Evolutionary conservation across 2,797 vertebrate species (phyloP), one percentile per base, ranked within the genome.

Genomic region (Ctenosaura bakeri): DNA sequence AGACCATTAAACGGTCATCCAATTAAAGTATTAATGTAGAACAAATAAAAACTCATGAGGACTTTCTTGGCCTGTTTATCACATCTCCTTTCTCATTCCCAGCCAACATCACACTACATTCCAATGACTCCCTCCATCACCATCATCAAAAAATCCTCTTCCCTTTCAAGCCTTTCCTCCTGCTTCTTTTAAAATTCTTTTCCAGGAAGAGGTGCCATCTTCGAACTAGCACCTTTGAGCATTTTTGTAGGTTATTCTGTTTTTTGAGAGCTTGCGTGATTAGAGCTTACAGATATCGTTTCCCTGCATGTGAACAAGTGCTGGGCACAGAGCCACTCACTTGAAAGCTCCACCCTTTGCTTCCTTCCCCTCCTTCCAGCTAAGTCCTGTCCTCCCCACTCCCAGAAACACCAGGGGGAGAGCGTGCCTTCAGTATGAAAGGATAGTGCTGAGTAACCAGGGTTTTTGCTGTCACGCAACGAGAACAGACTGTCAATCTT

Each of bases 401-500:
- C n/a, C 16, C 24, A 92, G 92, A 96, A 89, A 93, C 93, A 92
- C 62, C 77, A 88, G 94, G 92, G 92, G 66, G 95, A 96, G 96
- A 96, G 94, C 92, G 87, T 94, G 92, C 83, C 87, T 92, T 79
- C 88, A 86, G 94, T 85, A 84, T 78, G 83, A 95, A 95, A 94
- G 94, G 93, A 91, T 95, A 96, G 69, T 95, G 96, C 97, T 98
- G 98, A 98, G 95, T 97, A 98, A 98, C 98, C 98, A 97, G 97
- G 96, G 97, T 95, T 95, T 46, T 95, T 91, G 93, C 98, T 99
- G 98, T 98, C 98, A 99, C 98, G 98, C 98, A 97, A 99, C 95
- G 97, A 78, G 92, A 96, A 96, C 98, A 91, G 97, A 97, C 98
- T 98, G 98, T 99, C 98, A 99, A 98, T 98, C 98, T 98, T 92